Base-by-base conservation (phyloP, 2,888 invertebrate species). In the Ischnus inquisitorius region DNA sequence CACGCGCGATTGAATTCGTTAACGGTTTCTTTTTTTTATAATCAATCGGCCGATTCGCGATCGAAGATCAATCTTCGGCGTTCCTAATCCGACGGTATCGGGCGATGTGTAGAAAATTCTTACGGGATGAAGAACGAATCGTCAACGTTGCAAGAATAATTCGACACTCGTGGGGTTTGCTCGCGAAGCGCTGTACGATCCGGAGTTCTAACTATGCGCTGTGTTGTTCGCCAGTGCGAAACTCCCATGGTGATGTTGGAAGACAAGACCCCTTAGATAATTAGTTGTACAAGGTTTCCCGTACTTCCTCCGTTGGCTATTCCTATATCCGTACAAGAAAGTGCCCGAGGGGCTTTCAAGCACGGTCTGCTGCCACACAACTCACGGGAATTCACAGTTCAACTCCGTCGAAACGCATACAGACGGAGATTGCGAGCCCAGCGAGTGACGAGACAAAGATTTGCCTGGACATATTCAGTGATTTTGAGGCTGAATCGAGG, bases 351-450 rank as follows among this genome's bases (percentile, higher is more conserved):
- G 67, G 8, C 43, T 64, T 76, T 34, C 46, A n/a, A 25, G 54
- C 46, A 16, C 22, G 54, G 19, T 71, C 39, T 46, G 39, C 43
- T 34, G 46, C 46, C 43, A 43, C 48, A 12, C 69, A 28, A 82
- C 71, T 60, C 62, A 28, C 74, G 62, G n/a, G 68, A 78, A 62
- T 78, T 74, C 78, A 22, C 54, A 43, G 25, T 67, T 62, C 62
- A 54, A 41, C 22, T 54, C 34, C 10, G 25, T 51, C 34, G 41
- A 10, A 16, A 22, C 74, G 46, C 54, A 54, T 64, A 68, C 19
- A 54, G 28, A 65, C 16, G 16, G 46, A 51, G n/a, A 57, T 4
- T 10, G 25, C 67, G 62, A 65, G 69, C 67, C 43, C 79, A 43
- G 57, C 60, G 12, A 57, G 34, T 28, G 10, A 67, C 51, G 67